These are phyloP conservation scores for Sphinx pinastri DNA, from an alignment of 2,888 invertebrate species.

Conservation along the genomic window DNA sequence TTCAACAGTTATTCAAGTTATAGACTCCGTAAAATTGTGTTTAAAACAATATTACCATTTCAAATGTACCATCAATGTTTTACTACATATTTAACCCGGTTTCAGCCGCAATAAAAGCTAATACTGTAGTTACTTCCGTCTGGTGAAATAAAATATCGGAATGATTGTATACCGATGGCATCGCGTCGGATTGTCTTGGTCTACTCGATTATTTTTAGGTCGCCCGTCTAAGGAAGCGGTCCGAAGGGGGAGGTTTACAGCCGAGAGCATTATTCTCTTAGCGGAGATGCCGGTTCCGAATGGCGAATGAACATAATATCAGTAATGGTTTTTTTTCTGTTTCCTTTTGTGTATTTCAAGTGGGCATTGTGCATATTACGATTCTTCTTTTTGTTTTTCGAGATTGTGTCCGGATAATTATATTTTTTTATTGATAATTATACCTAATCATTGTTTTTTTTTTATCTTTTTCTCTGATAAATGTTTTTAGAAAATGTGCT, in stretches of 20 bases:
- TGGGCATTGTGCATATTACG: neutral
- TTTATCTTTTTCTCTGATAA: too few relatives aligned
- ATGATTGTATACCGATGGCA: slow-evolving; percentile 25
- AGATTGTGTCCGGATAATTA: too few relatives aligned
- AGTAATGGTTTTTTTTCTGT: neutral
- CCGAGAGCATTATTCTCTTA: slow-evolving; percentile 46
- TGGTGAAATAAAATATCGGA: slow-evolving; percentile 14
- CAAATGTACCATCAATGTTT: slow-evolving; percentile 10
- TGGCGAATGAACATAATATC: slow-evolving; percentile 1
- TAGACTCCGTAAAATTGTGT: neutral
- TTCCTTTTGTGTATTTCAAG: neutral
- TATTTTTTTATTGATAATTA: too few relatives aligned
- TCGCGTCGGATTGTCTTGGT: slow-evolving; percentile 36
- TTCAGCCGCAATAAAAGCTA: slow-evolving; percentile 1
- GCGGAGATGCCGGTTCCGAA: neutral
- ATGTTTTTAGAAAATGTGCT: too few relatives aligned
- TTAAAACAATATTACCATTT: neutral
- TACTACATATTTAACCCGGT: neutral
- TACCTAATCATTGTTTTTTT: too few relatives aligned
- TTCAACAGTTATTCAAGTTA: neutral
- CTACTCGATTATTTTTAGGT: slow-evolving; percentile 66
- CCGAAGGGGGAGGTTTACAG: slow-evolving; percentile 44
- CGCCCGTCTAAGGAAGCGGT: slow-evolving; percentile 58
- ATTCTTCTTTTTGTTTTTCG: too few relatives aligned
- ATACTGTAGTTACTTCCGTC: slow-evolving; percentile 8